Evolutionary conservation across 2,113 vertebrate species (phyloP), one percentile per base, ranked within the genome.

Genomic region (Sorex araneus): DNA sequence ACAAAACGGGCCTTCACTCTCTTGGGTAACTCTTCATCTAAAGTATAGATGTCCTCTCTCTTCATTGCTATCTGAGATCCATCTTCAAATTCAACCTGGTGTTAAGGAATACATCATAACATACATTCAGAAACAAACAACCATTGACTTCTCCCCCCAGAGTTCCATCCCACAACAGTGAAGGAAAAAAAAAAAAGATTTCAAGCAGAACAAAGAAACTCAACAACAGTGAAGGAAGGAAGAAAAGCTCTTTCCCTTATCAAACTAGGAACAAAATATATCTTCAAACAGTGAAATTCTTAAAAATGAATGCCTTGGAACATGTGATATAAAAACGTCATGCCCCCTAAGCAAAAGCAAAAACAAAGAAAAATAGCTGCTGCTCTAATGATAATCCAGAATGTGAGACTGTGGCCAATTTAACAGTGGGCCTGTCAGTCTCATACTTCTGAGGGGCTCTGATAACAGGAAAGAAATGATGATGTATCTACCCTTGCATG

Each of bases 41-140:
- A 97, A 12, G 98, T 99, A 95, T 99, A 99, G 93, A 99, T 98
- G 45, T 99, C 99, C 91, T 99, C 99, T 97, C 99, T 98, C 96
- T 99, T 99, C 79, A 99, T 99, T 93, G 99, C 97, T 95, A 98
- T 98, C 97, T 99, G 98, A 91, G 99, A 99, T 45, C 99, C 99
- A 87, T 99, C 99, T 98, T 99, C 99, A 98, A 99, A 99, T 94
- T 99, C 99, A 97, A 99, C 98, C 99, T 99, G 94, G 86, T 90
- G 91, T 94, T 96, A 97, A 95, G 86, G 1, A 2, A 95, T 60
- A 15, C 43, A 91, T 69, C 30, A 64, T 83, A 54, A 74, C 16
- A 73, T 10, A 19, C 16, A 93, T 83, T 75, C 25, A 84, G 84
- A 89, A 70, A 43, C 32, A 92, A 96, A 77, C 6, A 0, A 60